phyloP scores from a whole-genome alignment of 2,797 vertebrate species.

The Geotrypetes seraphini region DNA sequence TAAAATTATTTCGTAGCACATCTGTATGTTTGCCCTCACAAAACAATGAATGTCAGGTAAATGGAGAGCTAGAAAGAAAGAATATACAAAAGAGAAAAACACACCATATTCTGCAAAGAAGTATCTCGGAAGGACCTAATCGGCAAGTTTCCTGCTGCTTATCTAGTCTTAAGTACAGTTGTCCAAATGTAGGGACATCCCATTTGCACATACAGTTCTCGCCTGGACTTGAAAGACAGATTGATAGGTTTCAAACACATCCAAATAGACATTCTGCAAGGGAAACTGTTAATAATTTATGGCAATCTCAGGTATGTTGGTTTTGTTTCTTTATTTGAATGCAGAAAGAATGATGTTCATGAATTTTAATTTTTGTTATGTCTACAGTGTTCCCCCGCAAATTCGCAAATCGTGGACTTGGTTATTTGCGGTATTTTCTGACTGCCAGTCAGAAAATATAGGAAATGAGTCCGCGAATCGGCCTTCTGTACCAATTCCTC shows the following conservation, averaged over 20 bases:
- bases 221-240: constrained; percentile 56
- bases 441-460: too few species aligned
- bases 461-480: too few species aligned
- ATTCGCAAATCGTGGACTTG: too few species aligned
- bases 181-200: constrained; percentile 57
- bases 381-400: too few species aligned
- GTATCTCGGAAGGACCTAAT: constrained; percentile 78
- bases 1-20: constrained; percentile 62
- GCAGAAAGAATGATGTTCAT: too few species aligned
- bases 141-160: constrained; percentile 73
- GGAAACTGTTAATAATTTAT: constrained; percentile 35
- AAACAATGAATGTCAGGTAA: constrained; percentile 37
- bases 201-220: constrained; percentile 87
- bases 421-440: too few species aligned
- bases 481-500: too few species aligned
- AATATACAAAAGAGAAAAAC: constrained; percentile 37
- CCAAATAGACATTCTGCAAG: constrained; percentile 39
- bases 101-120: constrained; percentile 72
- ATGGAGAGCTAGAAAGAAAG: constrained; percentile 37
- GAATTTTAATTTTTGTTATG: too few species aligned
- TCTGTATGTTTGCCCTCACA: constrained; percentile 64
- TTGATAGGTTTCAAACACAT: constrained; percentile 42
- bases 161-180: constrained; percentile 65
- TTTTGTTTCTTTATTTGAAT: too few species aligned
- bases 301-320: constrained; percentile 69